Evolutionary conservation across 2,113 vertebrate genomes (phyloP), one percentile per base, ranked within the genome.

Genomic region (Okapia johnstoni): DNA sequence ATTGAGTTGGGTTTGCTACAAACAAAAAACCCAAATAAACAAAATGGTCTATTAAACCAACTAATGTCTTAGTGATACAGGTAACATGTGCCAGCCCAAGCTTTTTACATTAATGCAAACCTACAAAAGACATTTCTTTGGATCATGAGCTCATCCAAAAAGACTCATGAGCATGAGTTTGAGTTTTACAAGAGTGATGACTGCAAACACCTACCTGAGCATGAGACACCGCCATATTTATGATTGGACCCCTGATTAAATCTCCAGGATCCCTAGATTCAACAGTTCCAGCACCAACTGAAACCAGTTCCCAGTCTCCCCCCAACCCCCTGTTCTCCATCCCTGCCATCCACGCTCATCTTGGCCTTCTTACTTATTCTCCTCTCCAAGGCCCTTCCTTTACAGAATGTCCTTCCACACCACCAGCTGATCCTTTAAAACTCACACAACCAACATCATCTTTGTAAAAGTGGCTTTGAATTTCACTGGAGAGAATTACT

Each of bases 311-410:
- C 36, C 58, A 1, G 6, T 46, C 43, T 30, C 28, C 5, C 0
- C n/a, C n/a, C 66, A n/a, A 40, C 10, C 19, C 66, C 10, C 66
- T 70, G 19, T 70, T 70, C n/a, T n/a, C n/a, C n/a, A 40, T 40
- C 19, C 19, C n/a, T 2, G 0, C n/a, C 4, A 2, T 12, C 5
- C 1, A 40, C n/a, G 19, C 17, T 5, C 19, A 40, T 70, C 66
- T 33, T 36, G 30, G 13, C 36, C 89, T 40, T 52, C 73, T 36
- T 10, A 15, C 1, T 26, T 13, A 7, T 25, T 17, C 16, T 36
- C 8, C 19, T 83, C 46, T 86, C 81, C 15, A 58, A 6, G 15
- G 21, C 17, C 63, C 36, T 70, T 40, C 63, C 88, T 19, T 61
- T 85, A 43, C 36, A 40, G 12, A 88, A 54, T 26, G 33, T 86